Evolutionary conservation across 2,797 vertebrate genomes (phyloP), one percentile per base, ranked within the genome.

Genomic region (Falco biarmicus): DNA sequence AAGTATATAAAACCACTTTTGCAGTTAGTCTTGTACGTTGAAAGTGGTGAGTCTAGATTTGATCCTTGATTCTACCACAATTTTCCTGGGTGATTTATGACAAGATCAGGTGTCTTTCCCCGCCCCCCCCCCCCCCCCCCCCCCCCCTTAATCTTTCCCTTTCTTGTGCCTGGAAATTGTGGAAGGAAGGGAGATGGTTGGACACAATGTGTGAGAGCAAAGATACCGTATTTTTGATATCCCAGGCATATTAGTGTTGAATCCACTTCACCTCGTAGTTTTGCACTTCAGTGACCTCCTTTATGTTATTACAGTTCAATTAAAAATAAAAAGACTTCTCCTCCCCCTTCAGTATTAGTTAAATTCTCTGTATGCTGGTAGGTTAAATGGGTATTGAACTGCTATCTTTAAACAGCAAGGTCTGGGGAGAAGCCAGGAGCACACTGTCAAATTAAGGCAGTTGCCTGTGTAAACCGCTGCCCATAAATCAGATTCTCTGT

Each of bases 401-500:
- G 83, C 97, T 89, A 89, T 50, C 94, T 94, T 89, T 92, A 95
- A 96, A 84, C 65, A 89, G 11, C 50, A 82, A 59, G 61, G 84
- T 74, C 83, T 95, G 85, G 89, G 89, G 90, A 80, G 92, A 88
- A 91, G 94, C 90, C 80, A 94, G 90, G 87, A 91, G 78, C 70
- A 80, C 54, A 29, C 43, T 91, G 86, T 50, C 93, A 90, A 90
- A 95, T 95, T 93, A 96, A 93, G 85, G 77, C 91, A 47, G 37
- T 54, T 82, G 79, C 88, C 68, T 88, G 41, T 82, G 63, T 48
- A 91, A 96, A 89, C 84, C 93, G 78, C 84, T 89, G 83, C 87
- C 93, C 85, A 89, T 95, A 91, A 94, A 97, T 95, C 94, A 93
- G 79, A 78, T 89, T 51, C 54, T 54, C 80, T 85, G 81, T 90